These are phyloP conservation scores for Creontiades dilutus DNA, from an alignment of 2,888 invertebrate species.

Conservation along the genomic window DNA sequence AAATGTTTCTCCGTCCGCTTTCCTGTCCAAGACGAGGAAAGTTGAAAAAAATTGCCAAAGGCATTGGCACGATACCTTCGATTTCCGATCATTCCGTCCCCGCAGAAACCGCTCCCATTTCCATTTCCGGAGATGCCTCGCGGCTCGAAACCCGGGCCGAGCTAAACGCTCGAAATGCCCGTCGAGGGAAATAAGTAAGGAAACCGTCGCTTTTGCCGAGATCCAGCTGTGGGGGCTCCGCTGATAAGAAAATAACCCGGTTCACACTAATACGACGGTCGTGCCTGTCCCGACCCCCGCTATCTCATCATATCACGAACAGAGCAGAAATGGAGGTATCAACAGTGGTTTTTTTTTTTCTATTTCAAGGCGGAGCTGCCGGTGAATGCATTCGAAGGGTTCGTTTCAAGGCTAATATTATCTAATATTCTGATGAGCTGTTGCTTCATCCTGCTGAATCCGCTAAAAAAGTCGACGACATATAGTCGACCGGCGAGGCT, in stretches of 20 bases:
- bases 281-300: slow-evolving; percentile 20
- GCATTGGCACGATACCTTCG: no score
- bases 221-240: not conserved
- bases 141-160: not conserved
- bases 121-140: not conserved
- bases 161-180: no score
- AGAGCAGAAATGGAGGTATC: not conserved
- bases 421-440: not conserved
- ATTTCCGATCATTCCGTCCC: no score
- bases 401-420: not conserved
- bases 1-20: no score
- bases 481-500: no score
- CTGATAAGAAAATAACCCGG: not conserved
- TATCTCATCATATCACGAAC: slow-evolving; percentile 6
- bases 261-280: not conserved
- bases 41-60: no score
- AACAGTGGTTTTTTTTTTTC: not conserved
- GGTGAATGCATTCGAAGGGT: not conserved
- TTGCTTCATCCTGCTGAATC: no score
- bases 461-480: no score
- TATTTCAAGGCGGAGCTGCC: not conserved
- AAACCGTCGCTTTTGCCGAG: not conserved
- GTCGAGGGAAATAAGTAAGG: no score
- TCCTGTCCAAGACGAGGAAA: no score
- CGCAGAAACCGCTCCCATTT: not conserved